Conservation (phyloP, 1,140 invertebrate genomes). For the Eumaeus atala region DNA sequence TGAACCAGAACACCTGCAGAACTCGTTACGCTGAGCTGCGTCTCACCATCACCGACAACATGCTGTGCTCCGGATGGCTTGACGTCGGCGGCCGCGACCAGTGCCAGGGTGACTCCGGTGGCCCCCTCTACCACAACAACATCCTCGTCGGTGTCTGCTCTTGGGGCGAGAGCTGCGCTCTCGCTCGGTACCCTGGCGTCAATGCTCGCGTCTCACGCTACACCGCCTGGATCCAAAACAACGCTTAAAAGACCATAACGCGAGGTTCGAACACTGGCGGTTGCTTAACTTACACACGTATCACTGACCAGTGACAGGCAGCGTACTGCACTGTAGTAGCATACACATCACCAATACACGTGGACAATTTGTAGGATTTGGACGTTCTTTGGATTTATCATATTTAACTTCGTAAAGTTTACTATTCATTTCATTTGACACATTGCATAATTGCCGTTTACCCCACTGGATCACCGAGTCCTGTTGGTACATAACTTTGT, state of each 20-base stretch:
- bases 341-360: too few relatives aligned
- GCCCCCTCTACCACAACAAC: slow-evolving; percentile 74
- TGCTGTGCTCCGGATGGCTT: slow-evolving; percentile 30
- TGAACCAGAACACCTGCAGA: slow-evolving; percentile 24
- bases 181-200: slow-evolving; percentile 65
- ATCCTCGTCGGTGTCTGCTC: slow-evolving; percentile 75
- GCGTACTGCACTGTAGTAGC: too few relatives aligned
- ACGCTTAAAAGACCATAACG: slow-evolving; percentile 24
- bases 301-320: too few relatives aligned
- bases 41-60: slow-evolving; percentile 25
- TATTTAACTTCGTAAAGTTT: too few relatives aligned
- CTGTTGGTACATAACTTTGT: too few relatives aligned
- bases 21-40: slow-evolving; percentile 15
- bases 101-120: slow-evolving; percentile 76
- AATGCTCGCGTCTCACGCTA: slow-evolving; percentile 64
- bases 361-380: too few relatives aligned
- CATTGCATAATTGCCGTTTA: too few relatives aligned
- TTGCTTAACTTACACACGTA: too few relatives aligned
- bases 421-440: too few relatives aligned
- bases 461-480: too few relatives aligned
- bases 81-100: slow-evolving; percentile 44
- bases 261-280: too few relatives aligned
- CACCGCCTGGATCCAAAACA: slow-evolving; percentile 37
- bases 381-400: too few relatives aligned
- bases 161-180: slow-evolving; percentile 73